phyloP scores from a whole-genome alignment of 2,797 vertebrate genomes.

The Gallinago solitaria region DNA sequence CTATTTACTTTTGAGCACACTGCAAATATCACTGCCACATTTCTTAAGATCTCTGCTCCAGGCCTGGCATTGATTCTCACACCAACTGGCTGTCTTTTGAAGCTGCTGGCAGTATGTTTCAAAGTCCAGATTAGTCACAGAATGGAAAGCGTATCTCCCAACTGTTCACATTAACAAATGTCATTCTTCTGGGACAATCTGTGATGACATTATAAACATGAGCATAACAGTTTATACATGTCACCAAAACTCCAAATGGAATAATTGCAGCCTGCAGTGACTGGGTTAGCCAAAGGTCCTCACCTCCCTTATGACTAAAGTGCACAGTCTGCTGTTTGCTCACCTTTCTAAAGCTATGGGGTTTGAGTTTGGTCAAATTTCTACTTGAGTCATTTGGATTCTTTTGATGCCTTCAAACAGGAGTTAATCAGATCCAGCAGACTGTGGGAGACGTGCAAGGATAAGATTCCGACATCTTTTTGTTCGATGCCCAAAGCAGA shows the following conservation, averaged over 20 bases:
- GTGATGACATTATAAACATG: background rate
- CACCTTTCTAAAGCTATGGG: background rate
- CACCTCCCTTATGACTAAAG: background rate
- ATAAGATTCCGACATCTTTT: background rate
- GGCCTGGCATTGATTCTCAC: background rate
- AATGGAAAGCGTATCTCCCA: background rate
- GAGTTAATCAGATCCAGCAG: background rate
- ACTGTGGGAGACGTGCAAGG: background rate
- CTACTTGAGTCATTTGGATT: background rate
- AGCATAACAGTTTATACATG: background rate
- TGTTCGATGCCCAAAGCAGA: background rate
- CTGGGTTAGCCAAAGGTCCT: background rate
- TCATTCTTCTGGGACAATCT: background rate
- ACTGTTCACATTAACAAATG: background rate
- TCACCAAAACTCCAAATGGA: background rate
- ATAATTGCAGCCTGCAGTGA: background rate
- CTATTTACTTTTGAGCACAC: constrained; percentile 7
- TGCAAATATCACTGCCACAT: background rate
- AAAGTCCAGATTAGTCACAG: constrained; percentile 41
- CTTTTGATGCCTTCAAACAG: background rate
- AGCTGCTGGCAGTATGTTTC: background rate
- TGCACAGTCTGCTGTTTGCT: background rate
- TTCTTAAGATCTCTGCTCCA: background rate
- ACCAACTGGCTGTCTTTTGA: background rate
- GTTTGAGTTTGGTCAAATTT: background rate